Base-by-base conservation (phyloP, 2,797 vertebrate genomes). In the Sus cebifrons region DNA sequence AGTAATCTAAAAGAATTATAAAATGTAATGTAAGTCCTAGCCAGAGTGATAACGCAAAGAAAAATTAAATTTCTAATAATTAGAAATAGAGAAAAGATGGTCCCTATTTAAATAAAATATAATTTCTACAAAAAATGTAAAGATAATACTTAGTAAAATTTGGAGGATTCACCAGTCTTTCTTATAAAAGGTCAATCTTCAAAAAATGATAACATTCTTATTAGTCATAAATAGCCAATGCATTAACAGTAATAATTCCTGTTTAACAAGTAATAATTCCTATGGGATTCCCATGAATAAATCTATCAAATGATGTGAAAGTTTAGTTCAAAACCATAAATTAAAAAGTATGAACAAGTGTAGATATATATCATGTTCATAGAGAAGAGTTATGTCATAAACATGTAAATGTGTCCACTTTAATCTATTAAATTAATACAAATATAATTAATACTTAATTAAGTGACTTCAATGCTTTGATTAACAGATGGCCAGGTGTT, bases 401-500 rank as follows among this genome's bases (percentile, higher is more conserved):
- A 64, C 27, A n/a, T 49, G n/a, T 44, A 86, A 71, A 67, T 82
- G 15, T 32, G 3, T 94, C 64, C 27, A 77, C 44, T 58, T 58
- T 49, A 65, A 91, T 3, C 1, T 73, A n/a, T 27, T 54, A 52
- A 54, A 79, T 27, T 27, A 77, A 82, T 71, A 29, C 1, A 54
- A 44, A 52, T 21, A 65, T 78, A 78, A 56, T 65, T 15, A 85
- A 52, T 68, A 54, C 5, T 81, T 96, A 23, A 36, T 36, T 94
- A 91, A 97, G 71, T 71, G 84, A 95, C 83, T 91, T 96, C 94
- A 75, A 73, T 94, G 81, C 74, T 97, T 96, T 97, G 95, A 98
- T 97, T 98, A 98, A 95, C 93, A 97, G 81, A 62, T 8, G 73
- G 95, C 95, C 96, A 97, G 96, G 96, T 97, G 97, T 97, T 95